phyloP scores from a whole-genome alignment of 2,797 vertebrate genomes.

The Phalanger gymnotis region DNA sequence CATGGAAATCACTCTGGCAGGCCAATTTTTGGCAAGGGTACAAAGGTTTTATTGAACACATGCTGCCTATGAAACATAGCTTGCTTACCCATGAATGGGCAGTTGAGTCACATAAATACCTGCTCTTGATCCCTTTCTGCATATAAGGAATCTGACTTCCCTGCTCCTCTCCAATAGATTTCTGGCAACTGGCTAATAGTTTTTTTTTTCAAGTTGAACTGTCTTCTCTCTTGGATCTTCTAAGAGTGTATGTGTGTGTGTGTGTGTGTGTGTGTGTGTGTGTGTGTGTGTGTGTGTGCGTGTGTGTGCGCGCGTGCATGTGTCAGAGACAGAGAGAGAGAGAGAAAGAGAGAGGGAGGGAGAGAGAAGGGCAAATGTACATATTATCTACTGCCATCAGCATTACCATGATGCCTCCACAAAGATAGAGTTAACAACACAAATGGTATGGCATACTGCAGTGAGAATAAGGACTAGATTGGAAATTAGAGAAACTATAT shows the following conservation, averaged over 20 bases:
- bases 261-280: too few relatives aligned
- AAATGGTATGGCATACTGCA: background rate
- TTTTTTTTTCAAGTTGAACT: background rate
- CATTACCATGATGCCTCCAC: background rate
- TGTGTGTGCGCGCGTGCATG: background rate
- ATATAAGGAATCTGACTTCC: slow-evolving; percentile 26
- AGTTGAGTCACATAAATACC: slow-evolving; percentile 77
- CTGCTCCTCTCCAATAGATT: background rate
- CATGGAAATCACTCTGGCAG: slow-evolving; percentile 80
- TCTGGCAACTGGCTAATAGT: background rate
- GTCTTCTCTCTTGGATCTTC: background rate
- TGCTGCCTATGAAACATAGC: slow-evolving; percentile 76
- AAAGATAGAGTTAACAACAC: background rate
- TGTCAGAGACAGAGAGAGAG: background rate
- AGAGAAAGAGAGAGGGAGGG: too few relatives aligned
- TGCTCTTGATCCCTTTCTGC: slow-evolving; percentile 52
- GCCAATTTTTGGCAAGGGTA: slow-evolving; percentile 78
- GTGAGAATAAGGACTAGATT: background rate
- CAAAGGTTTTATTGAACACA: slow-evolving; percentile 82
- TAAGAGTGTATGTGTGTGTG: too few relatives aligned
- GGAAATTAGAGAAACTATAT: background rate
- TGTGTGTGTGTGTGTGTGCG: too few relatives aligned
- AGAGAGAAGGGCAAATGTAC: background rate
- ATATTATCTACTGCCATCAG: background rate
- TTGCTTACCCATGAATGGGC: slow-evolving; percentile 60